Evolutionary conservation across 2,888 invertebrate genomes (phyloP).

Genomic region (Sphaeridia pumilis): DNA sequence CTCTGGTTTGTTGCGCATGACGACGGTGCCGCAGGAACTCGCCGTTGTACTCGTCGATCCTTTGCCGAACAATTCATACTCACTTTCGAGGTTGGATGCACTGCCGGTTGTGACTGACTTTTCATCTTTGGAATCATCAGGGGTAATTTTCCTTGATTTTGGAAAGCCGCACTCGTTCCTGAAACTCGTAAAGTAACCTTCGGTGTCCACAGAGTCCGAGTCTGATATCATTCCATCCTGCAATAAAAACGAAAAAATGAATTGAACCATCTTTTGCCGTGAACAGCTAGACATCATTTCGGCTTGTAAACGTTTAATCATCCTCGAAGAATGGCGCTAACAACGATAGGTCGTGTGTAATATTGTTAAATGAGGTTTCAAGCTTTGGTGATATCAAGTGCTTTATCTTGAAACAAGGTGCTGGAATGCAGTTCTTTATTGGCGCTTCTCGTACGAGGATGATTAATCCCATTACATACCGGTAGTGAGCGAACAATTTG

Average conservation of each 20-base stretch:
- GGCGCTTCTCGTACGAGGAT: no score
- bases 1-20: slow-evolving; percentile 33
- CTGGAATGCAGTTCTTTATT: no score
- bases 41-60: slow-evolving; percentile 83
- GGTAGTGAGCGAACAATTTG: no score
- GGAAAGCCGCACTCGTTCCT: slow-evolving; percentile 83
- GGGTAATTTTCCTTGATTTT: slow-evolving; percentile 42
- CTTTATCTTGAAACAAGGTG: no score
- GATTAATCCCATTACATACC: no score
- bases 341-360: no score
- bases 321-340: no score
- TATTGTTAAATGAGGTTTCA: no score
- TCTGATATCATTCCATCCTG: slow-evolving; percentile 36
- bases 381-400: no score
- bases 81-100: slow-evolving; percentile 58
- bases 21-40: slow-evolving; percentile 75
- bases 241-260: slow-evolving; percentile 2
- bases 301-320: no score
- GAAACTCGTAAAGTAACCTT: slow-evolving; percentile 95
- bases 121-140: slow-evolving; percentile 53
- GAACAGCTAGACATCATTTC: no score
- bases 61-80: slow-evolving; percentile 81
- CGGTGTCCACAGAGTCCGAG: slow-evolving; percentile 55
- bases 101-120: neutral
- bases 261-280: no score